phyloP scores from a whole-genome alignment of 2,113 vertebrate species.

The Nibea coibor region DNA sequence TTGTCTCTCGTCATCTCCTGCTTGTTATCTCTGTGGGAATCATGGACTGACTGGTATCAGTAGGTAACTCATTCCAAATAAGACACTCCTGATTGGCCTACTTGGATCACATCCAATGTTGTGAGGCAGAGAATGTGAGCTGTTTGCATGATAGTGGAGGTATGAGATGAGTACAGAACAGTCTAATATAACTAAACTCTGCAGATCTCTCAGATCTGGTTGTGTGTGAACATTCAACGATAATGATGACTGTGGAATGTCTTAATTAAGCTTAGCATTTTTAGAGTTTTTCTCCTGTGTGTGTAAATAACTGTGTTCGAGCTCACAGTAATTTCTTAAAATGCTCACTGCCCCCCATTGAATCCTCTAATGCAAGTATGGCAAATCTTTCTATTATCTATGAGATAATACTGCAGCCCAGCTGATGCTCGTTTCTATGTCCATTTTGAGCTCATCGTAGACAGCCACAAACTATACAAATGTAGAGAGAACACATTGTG shows the following conservation, averaged over 20 bases:
- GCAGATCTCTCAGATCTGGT: neutral
- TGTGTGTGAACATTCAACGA: neutral
- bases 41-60: constrained; percentile 48
- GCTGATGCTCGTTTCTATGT: neutral
- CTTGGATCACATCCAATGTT: constrained; percentile 73
- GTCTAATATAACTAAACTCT: neutral
- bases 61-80: constrained; percentile 59
- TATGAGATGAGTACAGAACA: constrained; percentile 23
- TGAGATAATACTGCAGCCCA: neutral
- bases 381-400: neutral
- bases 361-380: neutral
- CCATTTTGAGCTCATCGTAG: neutral
- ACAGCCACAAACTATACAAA: constrained; percentile 25
- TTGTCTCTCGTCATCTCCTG: constrained; percentile 14
- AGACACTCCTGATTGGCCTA: constrained; percentile 73
- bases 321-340: neutral
- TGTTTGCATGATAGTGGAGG: constrained; percentile 63
- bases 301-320: neutral
- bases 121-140: constrained; percentile 61
- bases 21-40: constrained; percentile 53
- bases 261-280: neutral
- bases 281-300: neutral
- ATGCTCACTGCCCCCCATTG: neutral
- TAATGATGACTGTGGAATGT: neutral
- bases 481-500: constrained; percentile 5